phyloP scores from a whole-genome alignment of 2,113 vertebrate species.

The Meles meles region DNA sequence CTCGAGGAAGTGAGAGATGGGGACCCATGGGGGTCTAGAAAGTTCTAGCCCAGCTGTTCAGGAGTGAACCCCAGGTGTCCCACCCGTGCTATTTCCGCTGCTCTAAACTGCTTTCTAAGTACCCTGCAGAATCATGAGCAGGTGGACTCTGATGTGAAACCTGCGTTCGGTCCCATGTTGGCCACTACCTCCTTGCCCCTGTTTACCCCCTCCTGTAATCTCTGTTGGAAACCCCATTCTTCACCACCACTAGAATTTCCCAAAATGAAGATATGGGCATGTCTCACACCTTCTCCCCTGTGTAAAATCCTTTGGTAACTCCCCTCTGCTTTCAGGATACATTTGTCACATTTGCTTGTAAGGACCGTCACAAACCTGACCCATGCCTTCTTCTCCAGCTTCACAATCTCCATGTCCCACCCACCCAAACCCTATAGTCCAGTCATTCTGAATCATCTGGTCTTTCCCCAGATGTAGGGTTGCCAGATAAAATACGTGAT shows the following conservation, averaged over 20 bases:
- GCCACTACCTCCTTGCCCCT: neutral
- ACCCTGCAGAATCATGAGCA: neutral
- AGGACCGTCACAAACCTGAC: neutral
- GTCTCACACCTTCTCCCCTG: neutral
- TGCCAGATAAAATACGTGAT: neutral
- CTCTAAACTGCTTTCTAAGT: neutral
- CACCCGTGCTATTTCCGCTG: accelerated
- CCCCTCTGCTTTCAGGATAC: neutral
- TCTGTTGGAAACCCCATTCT: neutral
- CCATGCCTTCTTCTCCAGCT: neutral
- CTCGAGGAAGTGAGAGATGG: neutral
- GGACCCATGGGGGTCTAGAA: neutral
- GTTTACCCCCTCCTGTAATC: neutral
- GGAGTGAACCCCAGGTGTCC: neutral
- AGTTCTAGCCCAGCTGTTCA: neutral
- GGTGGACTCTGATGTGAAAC: neutral
- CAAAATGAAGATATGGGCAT: neutral
- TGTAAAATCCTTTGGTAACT: neutral
- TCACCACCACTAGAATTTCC: neutral
- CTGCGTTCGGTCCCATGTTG: neutral
- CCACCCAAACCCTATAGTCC: neutral
- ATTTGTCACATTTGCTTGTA: neutral
- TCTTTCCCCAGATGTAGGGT: neutral
- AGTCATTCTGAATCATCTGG: neutral
- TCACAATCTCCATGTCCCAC: neutral